Evolutionary conservation across 2,888 invertebrate species (phyloP), one percentile per base, ranked within the genome.

Genomic region (Papilio protenor): DNA sequence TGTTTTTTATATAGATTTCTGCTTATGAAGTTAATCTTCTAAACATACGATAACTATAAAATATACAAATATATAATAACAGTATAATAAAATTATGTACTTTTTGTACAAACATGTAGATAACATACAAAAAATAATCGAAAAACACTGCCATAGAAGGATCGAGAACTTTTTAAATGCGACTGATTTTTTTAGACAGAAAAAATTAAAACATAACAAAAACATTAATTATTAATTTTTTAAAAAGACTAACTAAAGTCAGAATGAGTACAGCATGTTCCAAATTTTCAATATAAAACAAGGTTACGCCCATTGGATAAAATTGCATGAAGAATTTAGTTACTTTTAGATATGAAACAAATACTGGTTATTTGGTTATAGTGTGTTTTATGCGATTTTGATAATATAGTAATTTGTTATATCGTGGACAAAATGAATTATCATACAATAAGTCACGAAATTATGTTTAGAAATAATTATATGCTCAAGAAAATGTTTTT

Each of bases 401-500:
- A 64, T 64, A 33, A 40, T 40, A 40, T 64, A 27, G 27, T 16
- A 61, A 59, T 16, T 64, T 16, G 8, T 64, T 40, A 18, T 33
- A 61, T 27, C 27, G 6, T 6, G 16, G 33, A 57, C 11, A 57
- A 21, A 57, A 57, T 2, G 5, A 27, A 61, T 33, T 12, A 14
- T 61, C 1, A 16, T 27, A 16, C 27, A 27, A 33, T 18, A 61
- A 61, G 18, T 64, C 59, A 27, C 49, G 21, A 52, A 66, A 52
- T 75, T 52, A 16, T 16, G 10, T 52, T 27, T 14, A 21, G 45
- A 76, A 49, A 47, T 6, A 57, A 64, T 70, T 33, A 70, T 69
- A 61, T 71, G 77, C 57, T 73, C 73, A 59, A 77, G 64, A 33
- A 33, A n/a, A 27, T 5, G 16, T 11, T 23, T 66, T 55, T 64